phyloP scores from a whole-genome alignment of 2,797 vertebrate species.

The Pachyuromys duprasi region DNA sequence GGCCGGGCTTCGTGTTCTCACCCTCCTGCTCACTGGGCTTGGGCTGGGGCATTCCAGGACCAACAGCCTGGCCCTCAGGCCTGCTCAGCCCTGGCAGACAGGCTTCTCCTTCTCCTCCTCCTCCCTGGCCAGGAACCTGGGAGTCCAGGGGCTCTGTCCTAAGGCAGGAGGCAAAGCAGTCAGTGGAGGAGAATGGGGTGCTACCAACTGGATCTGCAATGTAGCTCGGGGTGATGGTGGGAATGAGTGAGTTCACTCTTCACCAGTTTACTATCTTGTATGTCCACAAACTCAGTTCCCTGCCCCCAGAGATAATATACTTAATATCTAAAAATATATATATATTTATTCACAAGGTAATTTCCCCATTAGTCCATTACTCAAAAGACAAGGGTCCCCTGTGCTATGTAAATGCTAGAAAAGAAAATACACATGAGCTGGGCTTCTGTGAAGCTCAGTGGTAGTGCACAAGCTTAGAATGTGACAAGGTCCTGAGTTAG shows the following conservation, averaged over 20 bases:
- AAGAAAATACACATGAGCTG: not conserved
- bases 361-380: not conserved
- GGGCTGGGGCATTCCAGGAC: conserved; percentile 43
- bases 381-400: not conserved
- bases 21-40: conserved; percentile 53
- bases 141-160: conserved; percentile 4
- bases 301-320: not conserved
- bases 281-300: not conserved
- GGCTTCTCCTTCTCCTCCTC: not conserved
- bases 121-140: not conserved
- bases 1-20: not conserved
- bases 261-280: not conserved
- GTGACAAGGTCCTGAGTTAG: not conserved
- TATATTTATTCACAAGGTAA: not conserved
- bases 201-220: not conserved
- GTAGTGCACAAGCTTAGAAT: not conserved
- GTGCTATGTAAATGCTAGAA: not conserved
- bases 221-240: not conserved
- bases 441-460: not conserved
- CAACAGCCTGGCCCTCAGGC: not conserved
- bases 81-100: not conserved
- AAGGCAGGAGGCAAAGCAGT: conserved; percentile 36
- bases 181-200: not conserved
- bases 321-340: conserved; percentile 21
- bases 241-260: not conserved